These are phyloP conservation scores for Stictonetta naevosa DNA, from an alignment of 2,113 vertebrate species.

Conservation along the genomic window DNA sequence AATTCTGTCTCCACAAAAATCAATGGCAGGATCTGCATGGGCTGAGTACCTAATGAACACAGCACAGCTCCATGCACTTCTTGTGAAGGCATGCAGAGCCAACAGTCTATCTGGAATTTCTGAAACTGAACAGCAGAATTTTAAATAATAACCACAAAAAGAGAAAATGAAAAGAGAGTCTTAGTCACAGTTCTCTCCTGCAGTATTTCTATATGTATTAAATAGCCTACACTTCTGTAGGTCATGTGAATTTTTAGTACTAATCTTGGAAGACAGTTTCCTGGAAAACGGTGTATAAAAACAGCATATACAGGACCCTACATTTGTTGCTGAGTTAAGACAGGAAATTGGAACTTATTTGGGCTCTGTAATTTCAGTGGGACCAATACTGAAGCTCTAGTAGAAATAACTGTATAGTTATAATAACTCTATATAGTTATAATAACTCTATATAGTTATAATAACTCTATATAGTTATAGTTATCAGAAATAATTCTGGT, in stretches of 20 bases:
- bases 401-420: too few species aligned
- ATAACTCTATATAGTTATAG: too few species aligned
- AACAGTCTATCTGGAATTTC: not conserved
- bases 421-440: not conserved
- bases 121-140: not conserved
- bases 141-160: not conserved
- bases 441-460: too few species aligned
- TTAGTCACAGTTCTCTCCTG: not conserved
- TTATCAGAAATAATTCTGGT: slow-evolving; percentile 18
- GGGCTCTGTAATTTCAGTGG: not conserved
- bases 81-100: accelerated
- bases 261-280: not conserved
- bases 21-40: not conserved
- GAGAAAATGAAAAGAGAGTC: not conserved
- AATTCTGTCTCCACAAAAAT: not conserved
- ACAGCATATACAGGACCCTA: not conserved
- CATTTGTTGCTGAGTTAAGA: not conserved
- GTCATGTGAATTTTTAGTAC: not conserved
- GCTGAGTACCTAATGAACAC: not conserved
- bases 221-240: not conserved
- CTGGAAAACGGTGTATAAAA: not conserved
- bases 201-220: not conserved
- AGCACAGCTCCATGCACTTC: not conserved
- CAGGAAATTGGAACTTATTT: not conserved
- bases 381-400: slow-evolving; percentile 10